Evolutionary conservation across 2,797 vertebrate genomes (phyloP).

Genomic region (Labeo calbasu): DNA sequence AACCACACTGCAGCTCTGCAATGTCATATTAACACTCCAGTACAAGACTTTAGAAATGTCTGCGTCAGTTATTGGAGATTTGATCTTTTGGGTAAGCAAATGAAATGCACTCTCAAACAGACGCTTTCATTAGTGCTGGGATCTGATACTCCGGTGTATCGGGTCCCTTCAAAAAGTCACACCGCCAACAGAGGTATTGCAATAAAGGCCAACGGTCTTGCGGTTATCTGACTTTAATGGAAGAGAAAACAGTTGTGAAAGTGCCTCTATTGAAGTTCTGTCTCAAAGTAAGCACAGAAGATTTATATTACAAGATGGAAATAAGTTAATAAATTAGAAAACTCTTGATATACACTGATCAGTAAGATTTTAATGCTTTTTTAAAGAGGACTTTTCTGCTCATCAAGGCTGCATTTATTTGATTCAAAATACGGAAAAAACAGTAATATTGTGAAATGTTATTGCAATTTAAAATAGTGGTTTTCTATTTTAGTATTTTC

Average conservation of each 20-base stretch:
- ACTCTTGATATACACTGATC: too few species aligned
- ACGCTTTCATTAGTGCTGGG: not conserved
- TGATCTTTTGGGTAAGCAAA: conserved; percentile 31
- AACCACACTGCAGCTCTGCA: conserved; percentile 16
- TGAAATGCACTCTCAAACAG: conserved; percentile 20
- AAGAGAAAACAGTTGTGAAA: conserved; percentile 15
- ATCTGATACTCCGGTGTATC: conserved; percentile 8
- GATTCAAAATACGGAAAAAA: too few species aligned
- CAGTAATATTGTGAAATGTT: too few species aligned
- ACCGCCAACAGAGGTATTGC: not conserved
- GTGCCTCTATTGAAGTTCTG: not conserved
- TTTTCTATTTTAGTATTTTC: too few species aligned
- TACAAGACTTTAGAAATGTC: not conserved
- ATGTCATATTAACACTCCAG: conserved; percentile 6
- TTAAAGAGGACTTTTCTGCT: too few species aligned
- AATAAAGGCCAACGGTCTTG: not conserved
- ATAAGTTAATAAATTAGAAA: too few species aligned
- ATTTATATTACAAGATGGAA: too few species aligned
- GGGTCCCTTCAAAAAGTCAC: not conserved
- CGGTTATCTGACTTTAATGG: conserved; percentile 9
- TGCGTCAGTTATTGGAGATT: conserved; percentile 33
- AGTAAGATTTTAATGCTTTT: too few species aligned
- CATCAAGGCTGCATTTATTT: too few species aligned
- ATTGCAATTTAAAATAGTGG: too few species aligned
- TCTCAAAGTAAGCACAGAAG: not conserved